Percentiles rank a stretch among this genome's conserved stretches.
Evolutionary conservation across 2,113 vertebrate species (phyloP).

Genomic region (Onychostoma macrolepis): DNA sequence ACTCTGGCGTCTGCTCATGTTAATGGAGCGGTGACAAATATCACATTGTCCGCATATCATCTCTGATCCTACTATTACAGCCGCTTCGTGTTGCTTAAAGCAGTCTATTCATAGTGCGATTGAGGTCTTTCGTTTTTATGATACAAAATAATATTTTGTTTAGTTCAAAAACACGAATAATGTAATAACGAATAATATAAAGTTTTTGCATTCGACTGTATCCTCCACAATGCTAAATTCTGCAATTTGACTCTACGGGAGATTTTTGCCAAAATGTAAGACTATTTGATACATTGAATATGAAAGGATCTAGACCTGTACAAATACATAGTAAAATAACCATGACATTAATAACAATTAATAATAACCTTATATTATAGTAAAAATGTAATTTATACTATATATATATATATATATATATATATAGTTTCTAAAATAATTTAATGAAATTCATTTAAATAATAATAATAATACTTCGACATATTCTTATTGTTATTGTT

Average conservation of each 20-base stretch:
- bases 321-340: background rate
- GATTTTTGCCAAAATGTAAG: background rate
- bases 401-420: too few species aligned
- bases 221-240: background rate
- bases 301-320: background rate
- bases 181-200: background rate
- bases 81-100: background rate
- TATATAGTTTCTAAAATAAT: too few species aligned
- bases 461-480: background rate
- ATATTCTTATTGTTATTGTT: background rate
- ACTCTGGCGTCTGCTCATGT: slow-evolving; percentile 31
- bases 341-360: background rate
- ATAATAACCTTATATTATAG: background rate
- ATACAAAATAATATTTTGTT: background rate
- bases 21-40: slow-evolving; percentile 42
- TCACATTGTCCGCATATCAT: slow-evolving; percentile 25
- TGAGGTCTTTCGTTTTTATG: background rate
- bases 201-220: background rate
- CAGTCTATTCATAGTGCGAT: background rate
- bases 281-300: background rate
- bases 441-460: background rate
- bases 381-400: background rate
- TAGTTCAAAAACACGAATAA: background rate
- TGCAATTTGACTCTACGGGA: background rate
- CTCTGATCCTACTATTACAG: background rate